phyloP scores from a whole-genome alignment of 2,888 invertebrate species.

The Malachius bipustulatus region DNA sequence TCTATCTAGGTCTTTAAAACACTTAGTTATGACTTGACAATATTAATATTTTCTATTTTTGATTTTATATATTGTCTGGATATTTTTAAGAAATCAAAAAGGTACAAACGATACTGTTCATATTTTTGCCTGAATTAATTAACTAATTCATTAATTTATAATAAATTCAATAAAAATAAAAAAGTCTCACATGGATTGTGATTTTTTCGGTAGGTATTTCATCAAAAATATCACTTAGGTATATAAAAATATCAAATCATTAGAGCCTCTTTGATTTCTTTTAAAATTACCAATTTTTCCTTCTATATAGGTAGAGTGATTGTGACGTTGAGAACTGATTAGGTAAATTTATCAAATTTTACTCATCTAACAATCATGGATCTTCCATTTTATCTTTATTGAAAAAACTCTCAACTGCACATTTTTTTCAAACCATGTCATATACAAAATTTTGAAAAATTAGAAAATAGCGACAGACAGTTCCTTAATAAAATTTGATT shows the following conservation, averaged over 20 bases:
- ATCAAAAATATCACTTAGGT: too few relatives aligned
- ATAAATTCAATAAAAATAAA: not conserved
- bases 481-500: constrained; percentile 14
- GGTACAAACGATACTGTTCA: constrained; percentile 5
- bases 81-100: too few relatives aligned
- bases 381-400: constrained; percentile 23
- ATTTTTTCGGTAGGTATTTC: not conserved
- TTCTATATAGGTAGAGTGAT: constrained; percentile 21
- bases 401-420: constrained; percentile 7
- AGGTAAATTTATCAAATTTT: constrained; percentile 20
- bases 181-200: not conserved
- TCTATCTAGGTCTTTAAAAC: too few relatives aligned
- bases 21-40: too few relatives aligned
- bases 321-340: constrained; percentile 24
- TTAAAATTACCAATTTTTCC: constrained; percentile 19
- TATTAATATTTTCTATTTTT: too few relatives aligned
- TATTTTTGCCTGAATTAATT: not conserved
- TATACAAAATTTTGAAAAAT: too few relatives aligned
- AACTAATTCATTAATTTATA: not conserved
- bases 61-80: too few relatives aligned
- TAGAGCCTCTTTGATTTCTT: too few relatives aligned
- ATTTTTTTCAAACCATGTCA: too few relatives aligned
- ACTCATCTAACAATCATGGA: constrained; percentile 26
- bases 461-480: too few relatives aligned
- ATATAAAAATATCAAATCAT: too few relatives aligned